A percentile compares a stretch with the other conserved stretches of the same genome.
These are phyloP conservation scores for Epizoanthus stellaris DNA, from an alignment of 92 coral and sea anemone genomes.

Conservation along the genomic window DNA sequence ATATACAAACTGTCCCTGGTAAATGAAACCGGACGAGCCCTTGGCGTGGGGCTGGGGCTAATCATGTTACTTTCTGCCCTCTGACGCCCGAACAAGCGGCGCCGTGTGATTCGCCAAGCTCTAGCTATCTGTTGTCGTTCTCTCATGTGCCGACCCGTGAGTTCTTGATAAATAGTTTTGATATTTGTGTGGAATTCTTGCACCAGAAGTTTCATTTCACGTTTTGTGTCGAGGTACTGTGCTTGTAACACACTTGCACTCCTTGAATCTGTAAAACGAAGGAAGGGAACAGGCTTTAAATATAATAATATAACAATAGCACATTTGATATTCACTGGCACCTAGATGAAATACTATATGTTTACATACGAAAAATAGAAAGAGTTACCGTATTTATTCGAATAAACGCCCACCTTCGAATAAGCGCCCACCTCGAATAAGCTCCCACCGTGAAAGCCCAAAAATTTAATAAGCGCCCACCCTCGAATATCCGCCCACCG, in stretches of 20 bases:
- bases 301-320: no score
- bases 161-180: background rate
- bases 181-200: constrained; percentile 9
- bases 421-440: no score
- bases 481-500: no score
- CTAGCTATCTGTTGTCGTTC: background rate
- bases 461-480: no score
- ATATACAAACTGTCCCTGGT: background rate
- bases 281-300: no score
- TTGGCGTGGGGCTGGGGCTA: background rate
- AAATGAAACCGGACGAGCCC: background rate
- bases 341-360: no score
- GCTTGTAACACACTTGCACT: background rate
- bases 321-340: no score
- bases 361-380: no score
- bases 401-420: no score
- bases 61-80: background rate
- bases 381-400: no score
- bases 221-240: background rate
- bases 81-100: background rate
- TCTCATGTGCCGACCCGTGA: background rate
- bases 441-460: no score
- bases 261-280: background rate
- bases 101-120: background rate
- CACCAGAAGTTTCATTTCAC: constrained; percentile 1